Conservation (phyloP, 1,140 invertebrate species). For the Drosophila simulans region DNA sequence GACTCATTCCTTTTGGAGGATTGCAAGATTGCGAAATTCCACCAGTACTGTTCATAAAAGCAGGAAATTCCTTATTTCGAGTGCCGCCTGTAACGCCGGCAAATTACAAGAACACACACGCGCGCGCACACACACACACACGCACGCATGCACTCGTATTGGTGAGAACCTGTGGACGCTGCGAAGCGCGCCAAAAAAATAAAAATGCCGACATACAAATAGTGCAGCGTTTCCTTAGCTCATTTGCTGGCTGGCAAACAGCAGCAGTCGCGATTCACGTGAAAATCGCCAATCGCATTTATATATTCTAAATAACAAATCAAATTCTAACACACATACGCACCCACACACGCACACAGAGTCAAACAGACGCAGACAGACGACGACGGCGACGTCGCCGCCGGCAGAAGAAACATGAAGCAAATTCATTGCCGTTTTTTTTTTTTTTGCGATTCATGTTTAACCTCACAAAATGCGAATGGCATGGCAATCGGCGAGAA, state of each 20-base stretch:
- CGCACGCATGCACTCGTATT: neutral
- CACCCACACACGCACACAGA: neutral
- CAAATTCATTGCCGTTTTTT: constrained; percentile 52
- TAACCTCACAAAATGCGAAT: constrained; percentile 64
- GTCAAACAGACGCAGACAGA: constrained; percentile 16
- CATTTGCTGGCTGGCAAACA: neutral
- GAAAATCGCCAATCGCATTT: constrained; percentile 30
- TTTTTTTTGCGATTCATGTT: constrained; percentile 36
- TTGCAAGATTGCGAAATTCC: neutral
- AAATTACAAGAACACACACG: neutral
- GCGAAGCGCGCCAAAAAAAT: constrained; percentile 69
- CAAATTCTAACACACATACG: constrained; percentile 20
- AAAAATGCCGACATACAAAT: neutral
- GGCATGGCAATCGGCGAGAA: constrained; percentile 12
- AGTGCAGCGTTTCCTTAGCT: neutral
- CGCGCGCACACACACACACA: no score
- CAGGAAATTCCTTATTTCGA: no score
- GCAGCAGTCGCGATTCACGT: constrained; percentile 25
- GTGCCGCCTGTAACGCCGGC: constrained; percentile 5
- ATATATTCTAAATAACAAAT: constrained; percentile 29
- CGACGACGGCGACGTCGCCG: constrained; percentile 35
- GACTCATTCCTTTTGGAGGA: neutral
- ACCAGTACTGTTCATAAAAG: no score
- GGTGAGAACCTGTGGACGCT: constrained; percentile 23
- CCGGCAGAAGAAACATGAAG: constrained; percentile 70